These are phyloP conservation scores for Bradypodion pumilum DNA, from an alignment of 2,797 vertebrate genomes.

Conservation along the genomic window DNA sequence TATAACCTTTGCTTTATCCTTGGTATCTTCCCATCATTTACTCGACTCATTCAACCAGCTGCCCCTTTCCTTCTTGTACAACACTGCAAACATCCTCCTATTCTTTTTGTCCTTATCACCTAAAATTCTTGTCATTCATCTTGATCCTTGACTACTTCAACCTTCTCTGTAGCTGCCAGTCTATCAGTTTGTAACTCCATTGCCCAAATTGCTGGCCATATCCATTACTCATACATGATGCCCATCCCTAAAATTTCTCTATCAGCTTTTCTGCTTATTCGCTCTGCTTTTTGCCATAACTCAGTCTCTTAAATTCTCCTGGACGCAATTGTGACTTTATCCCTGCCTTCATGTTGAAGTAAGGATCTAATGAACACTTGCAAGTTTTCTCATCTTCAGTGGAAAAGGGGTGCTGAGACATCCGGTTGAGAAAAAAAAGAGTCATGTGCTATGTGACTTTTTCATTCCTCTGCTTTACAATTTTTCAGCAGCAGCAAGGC, in stretches of 20 bases:
- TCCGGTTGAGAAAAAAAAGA: too few species aligned
- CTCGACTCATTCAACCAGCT: not conserved
- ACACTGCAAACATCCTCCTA: not conserved
- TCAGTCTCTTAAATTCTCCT: not conserved
- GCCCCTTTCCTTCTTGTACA: too few species aligned
- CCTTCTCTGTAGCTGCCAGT: not conserved
- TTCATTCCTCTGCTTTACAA: too few species aligned
- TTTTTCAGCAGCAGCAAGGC: too few species aligned
- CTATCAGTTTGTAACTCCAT: not conserved
- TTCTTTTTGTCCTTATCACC: not conserved
- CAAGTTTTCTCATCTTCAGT: too few species aligned
- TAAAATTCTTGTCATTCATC: not conserved
- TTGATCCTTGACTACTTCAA: not conserved
- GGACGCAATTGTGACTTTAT: not conserved
- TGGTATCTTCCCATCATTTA: not conserved
- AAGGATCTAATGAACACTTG: too few species aligned
- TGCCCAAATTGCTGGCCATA: not conserved
- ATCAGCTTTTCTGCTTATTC: not conserved
- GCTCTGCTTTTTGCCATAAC: too few species aligned
- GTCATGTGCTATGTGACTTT: too few species aligned
- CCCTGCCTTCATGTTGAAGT: not conserved
- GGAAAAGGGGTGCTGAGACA: too few species aligned
- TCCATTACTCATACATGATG: not conserved
- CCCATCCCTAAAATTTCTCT: not conserved
- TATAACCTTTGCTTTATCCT: slow-evolving; percentile 1